Conservation (phyloP, 2,888 invertebrate genomes). For the Pristionchus fissidentatus region DNA sequence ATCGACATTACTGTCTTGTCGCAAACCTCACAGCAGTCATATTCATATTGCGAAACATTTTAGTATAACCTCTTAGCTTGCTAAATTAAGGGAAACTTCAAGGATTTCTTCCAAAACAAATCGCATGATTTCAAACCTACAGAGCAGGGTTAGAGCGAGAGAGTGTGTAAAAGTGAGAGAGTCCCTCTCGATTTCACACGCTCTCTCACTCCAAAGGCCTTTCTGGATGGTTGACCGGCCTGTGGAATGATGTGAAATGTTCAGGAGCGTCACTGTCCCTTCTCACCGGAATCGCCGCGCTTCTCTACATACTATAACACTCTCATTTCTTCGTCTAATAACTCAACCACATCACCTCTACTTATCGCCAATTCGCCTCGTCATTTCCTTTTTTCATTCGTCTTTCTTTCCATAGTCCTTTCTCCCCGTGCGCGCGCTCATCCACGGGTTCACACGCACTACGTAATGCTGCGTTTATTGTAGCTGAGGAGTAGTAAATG, state of each 20-base stretch:
- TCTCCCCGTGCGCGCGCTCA: constrained; percentile 12
- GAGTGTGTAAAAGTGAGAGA: too few relatives aligned
- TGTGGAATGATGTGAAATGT: too few relatives aligned
- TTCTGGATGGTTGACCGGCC: too few relatives aligned
- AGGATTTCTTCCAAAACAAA: too few relatives aligned
- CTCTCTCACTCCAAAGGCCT: too few relatives aligned
- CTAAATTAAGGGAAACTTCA: too few relatives aligned
- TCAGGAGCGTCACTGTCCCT: neutral
- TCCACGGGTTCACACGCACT: constrained; percentile 24
- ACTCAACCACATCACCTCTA: constrained; percentile 34
- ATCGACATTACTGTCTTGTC: neutral
- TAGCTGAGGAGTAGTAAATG: constrained; percentile 6
- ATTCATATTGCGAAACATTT: too few relatives aligned
- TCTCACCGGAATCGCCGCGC: neutral
- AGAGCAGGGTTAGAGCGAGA: too few relatives aligned
- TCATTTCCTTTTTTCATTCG: neutral
- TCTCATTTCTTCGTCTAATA: neutral
- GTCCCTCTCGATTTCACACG: too few relatives aligned
- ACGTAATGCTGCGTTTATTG: too few relatives aligned
- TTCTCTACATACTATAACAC: neutral
- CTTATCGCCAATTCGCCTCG: neutral
- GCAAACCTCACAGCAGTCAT: neutral
- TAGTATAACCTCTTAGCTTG: too few relatives aligned
- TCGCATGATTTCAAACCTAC: too few relatives aligned
- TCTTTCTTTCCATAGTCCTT: constrained; percentile 14